Conservation (phyloP, 2,888 invertebrate genomes). For the Heliconius charithonia region DNA sequence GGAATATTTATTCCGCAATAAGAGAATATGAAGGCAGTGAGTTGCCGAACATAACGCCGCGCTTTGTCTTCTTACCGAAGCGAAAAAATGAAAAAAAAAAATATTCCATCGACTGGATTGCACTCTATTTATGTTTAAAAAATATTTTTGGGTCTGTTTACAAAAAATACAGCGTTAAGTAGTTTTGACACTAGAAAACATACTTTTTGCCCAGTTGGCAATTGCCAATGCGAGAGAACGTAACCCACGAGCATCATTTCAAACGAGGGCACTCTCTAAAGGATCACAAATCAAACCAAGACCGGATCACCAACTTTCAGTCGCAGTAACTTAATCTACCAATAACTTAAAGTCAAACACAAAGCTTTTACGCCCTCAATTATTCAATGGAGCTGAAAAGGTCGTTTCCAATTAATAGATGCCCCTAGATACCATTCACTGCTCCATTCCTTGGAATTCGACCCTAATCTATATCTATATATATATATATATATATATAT, state of each 20-base stretch:
- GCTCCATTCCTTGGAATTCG: neutral
- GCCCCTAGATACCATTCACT: constrained; percentile 5
- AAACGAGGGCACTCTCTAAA: neutral
- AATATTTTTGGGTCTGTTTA: too few species aligned
- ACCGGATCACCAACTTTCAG: constrained; percentile 4
- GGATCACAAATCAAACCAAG: constrained; percentile 15
- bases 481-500: too few species aligned
- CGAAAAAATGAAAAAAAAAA: too few species aligned
- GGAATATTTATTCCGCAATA: too few species aligned
- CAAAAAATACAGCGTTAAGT: neutral
- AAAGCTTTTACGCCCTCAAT: constrained; percentile 33
- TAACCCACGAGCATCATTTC: too few species aligned
- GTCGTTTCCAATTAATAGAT: constrained; percentile 39
- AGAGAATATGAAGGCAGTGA: too few species aligned
- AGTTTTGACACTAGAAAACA: neutral
- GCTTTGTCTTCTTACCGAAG: too few species aligned
- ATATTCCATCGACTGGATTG: too few species aligned
- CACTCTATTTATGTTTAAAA: too few species aligned
- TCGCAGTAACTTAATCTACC: constrained; percentile 4
- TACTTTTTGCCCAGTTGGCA: too few species aligned
- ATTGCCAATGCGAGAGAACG: neutral
- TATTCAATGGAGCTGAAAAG: constrained; percentile 42
- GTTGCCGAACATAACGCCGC: too few species aligned
- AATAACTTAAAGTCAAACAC: constrained; percentile 21
- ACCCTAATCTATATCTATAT: too few species aligned